Conservation (phyloP, 2,113 vertebrate genomes). For the Lipotes vexillifer region DNA sequence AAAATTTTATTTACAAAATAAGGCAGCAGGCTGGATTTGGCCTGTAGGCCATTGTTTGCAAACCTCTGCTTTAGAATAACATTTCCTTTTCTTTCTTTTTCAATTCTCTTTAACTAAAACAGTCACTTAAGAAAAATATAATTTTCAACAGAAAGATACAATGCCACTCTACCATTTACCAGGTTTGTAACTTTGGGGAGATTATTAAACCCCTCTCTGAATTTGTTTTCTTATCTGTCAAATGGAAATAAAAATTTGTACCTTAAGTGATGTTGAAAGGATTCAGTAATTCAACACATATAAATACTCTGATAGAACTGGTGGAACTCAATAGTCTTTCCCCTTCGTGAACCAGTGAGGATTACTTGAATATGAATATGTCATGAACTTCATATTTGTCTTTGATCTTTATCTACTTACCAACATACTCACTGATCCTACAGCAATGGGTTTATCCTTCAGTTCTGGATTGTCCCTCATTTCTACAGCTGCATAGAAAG, state of each 20-base stretch:
- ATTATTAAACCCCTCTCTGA: not conserved
- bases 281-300: not conserved
- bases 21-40: not conserved
- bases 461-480: conserved; percentile 94
- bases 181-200: not conserved
- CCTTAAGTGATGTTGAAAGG: not conserved
- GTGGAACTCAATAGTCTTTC: not conserved
- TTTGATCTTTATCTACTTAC: conserved; percentile 78
- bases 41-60: not conserved
- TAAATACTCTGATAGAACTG: not conserved
- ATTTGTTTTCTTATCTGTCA: not conserved
- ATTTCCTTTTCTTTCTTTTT: not conserved
- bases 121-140: not conserved
- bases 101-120: not conserved
- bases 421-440: conserved; percentile 96
- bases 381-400: not conserved
- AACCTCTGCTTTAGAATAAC: not conserved
- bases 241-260: conserved; percentile 26
- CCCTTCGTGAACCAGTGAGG: not conserved
- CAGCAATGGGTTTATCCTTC: conserved; percentile 93
- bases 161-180: not conserved
- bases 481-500: conserved; percentile 98
- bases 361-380: not conserved
- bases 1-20: conserved; percentile 16
- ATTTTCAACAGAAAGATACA: not conserved